These are phyloP conservation scores for Dryobates pubescens DNA, from an alignment of 2,797 vertebrate species.

Conservation along the genomic window DNA sequence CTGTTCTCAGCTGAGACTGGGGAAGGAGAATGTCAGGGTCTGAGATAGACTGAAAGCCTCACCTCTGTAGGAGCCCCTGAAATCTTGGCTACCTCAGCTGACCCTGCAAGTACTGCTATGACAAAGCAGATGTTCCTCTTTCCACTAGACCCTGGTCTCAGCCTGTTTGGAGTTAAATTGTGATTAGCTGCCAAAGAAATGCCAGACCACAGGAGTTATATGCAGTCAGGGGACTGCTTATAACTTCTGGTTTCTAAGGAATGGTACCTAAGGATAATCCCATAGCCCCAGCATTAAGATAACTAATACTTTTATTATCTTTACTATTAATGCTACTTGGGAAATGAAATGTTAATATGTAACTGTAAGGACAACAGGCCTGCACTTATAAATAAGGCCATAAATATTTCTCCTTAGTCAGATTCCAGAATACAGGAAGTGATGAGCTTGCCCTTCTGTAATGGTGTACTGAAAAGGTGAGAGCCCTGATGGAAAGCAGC, in stretches of 20 bases:
- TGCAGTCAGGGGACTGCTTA: neutral
- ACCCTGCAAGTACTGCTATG: neutral
- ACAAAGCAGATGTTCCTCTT: neutral
- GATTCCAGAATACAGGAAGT: neutral
- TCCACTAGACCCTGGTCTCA: neutral
- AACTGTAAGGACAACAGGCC: neutral
- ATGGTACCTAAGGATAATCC: neutral
- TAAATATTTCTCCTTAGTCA: neutral
- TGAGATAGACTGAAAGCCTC: neutral
- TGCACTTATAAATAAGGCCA: neutral
- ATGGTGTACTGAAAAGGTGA: neutral
- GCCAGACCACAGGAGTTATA: neutral
- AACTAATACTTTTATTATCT: slow-evolving; percentile 9
- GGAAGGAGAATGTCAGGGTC: rapidly evolving
- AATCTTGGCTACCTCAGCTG: neutral
- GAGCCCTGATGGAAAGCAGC: neutral
- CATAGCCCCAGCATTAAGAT: neutral
- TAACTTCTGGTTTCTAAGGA: slow-evolving; percentile 5
- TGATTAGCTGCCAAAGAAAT: slow-evolving; percentile 9
- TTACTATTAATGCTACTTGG: neutral
- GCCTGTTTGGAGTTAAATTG: neutral
- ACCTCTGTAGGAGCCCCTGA: neutral
- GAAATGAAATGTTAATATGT: neutral
- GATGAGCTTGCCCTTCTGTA: neutral
- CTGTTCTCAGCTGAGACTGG: neutral